These are phyloP conservation scores for Nomia melanderi DNA, from an alignment of 1,140 invertebrate genomes.

Conservation along the genomic window DNA sequence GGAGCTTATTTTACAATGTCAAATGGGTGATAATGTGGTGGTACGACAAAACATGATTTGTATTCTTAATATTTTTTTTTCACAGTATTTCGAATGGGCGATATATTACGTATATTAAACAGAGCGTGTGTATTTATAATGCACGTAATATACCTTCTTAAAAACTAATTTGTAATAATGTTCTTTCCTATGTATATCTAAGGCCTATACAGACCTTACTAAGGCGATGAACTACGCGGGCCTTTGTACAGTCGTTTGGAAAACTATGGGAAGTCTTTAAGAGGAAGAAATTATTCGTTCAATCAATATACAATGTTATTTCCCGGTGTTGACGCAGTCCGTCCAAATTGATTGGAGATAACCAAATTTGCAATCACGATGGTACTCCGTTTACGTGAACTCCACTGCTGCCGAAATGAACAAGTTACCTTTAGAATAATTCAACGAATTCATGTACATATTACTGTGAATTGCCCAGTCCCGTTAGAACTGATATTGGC, in stretches of 20 bases:
- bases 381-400: constrained; percentile 15
- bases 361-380: constrained; percentile 30
- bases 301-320: constrained; percentile 44
- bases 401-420: constrained; percentile 16
- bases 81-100: constrained; percentile 56
- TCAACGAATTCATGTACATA: not conserved
- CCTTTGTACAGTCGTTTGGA: constrained; percentile 78
- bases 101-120: constrained; percentile 72
- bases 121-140: constrained; percentile 64
- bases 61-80: constrained; percentile 55
- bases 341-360: constrained; percentile 26
- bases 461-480: constrained; percentile 12
- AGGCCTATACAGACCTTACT: constrained; percentile 74
- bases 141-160: constrained; percentile 71
- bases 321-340: constrained; percentile 19
- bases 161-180: constrained; percentile 70
- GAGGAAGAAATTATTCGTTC: constrained; percentile 71
- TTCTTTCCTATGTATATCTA: constrained; percentile 70
- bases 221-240: constrained; percentile 77
- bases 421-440: constrained; percentile 1
- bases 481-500: not conserved
- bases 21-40: constrained; percentile 65
- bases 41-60: constrained; percentile 69
- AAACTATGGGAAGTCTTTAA: constrained; percentile 75
- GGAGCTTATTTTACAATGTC: constrained; percentile 71